Base-by-base conservation (phyloP, 2,797 vertebrate species). In the Microtus obscurus region DNA sequence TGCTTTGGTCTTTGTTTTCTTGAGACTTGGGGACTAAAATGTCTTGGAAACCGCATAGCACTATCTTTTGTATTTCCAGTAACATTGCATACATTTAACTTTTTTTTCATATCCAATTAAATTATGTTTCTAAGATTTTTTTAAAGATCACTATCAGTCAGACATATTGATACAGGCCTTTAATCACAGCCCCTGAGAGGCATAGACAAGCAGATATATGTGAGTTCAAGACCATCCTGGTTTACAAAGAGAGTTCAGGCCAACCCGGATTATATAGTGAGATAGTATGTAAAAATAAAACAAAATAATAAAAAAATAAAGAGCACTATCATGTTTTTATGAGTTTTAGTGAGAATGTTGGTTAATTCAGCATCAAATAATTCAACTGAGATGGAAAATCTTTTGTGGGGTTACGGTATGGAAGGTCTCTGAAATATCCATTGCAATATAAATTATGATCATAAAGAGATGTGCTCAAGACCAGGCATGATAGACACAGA, bases 51-150 rank as follows among this genome's bases (percentile, higher is more conserved):
- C 40, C n/a, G 2, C 51, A n/a, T 34, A 67, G 17, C 82, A 61
- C 43, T 94, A 79, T 79, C 87, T 61, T 53, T 90, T 78, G 81
- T 59, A 79, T 76, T 89, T 51, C 11, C 21, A 88, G 19, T 86
- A 88, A 56, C 17, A 31, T 17, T 56, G 16, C 23, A 74, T 43
- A 87, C 29, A 85, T 78, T 61, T 82, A 51, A 74, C 45, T 90
- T 67, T 82, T 83, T 29, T 90, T 95, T 94, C 71, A 87, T 29
- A 93, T 78, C 23, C 43, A 83, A 69, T 34, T 40, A 6, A 96
- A 76, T 92, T 89, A 34, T 87, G 37, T 79, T 91, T 94, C 69
- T 56, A 89, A 63, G 45, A n/a, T n/a, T 37, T 59, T 53, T 85
- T 43, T 80, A 85, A 65, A 85, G 10, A 48, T 85, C 43, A 48